Evolutionary conservation across 2,797 vertebrate genomes (phyloP).

Genomic region (Mormyrops attenuatus): DNA sequence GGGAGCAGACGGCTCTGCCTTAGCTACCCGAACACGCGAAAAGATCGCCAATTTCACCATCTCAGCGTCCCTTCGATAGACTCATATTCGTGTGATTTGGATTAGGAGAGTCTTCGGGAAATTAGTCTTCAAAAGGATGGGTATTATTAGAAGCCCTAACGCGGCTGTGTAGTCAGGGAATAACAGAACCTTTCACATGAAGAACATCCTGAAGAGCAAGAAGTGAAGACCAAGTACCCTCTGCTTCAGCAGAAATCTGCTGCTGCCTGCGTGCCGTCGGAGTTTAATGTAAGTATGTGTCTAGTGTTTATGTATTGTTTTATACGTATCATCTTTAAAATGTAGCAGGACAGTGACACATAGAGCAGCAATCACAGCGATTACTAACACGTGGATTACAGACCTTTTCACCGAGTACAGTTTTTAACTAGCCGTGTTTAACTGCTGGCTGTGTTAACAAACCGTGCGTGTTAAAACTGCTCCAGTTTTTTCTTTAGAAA

Average conservation of each 20-base stretch:
- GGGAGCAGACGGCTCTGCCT: neutral
- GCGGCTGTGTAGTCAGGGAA: conserved; percentile 13
- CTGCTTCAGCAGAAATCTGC: neutral
- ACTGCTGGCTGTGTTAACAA: neutral
- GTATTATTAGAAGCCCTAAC: neutral
- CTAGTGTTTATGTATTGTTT: neutral
- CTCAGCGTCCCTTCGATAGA: neutral
- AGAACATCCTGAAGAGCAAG: conserved; percentile 31
- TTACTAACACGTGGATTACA: neutral
- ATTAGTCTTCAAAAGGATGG: neutral
- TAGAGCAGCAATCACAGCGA: neutral
- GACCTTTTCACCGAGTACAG: neutral
- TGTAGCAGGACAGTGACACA: neutral
- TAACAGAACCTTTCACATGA: conserved; percentile 39
- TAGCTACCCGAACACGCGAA: neutral
- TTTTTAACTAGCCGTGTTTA: neutral
- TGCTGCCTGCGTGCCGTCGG: neutral
- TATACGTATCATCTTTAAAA: neutral
- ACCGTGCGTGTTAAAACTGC: neutral
- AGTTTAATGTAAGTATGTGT: conserved; percentile 16
- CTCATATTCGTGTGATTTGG: neutral
- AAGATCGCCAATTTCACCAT: neutral
- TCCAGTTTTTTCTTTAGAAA: conserved; percentile 2
- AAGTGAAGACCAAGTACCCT: neutral
- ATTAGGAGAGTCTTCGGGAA: neutral